Evolutionary conservation across 2,888 invertebrate species (phyloP), one percentile per base, ranked within the genome.

Genomic region (Mayetiola destructor): DNA sequence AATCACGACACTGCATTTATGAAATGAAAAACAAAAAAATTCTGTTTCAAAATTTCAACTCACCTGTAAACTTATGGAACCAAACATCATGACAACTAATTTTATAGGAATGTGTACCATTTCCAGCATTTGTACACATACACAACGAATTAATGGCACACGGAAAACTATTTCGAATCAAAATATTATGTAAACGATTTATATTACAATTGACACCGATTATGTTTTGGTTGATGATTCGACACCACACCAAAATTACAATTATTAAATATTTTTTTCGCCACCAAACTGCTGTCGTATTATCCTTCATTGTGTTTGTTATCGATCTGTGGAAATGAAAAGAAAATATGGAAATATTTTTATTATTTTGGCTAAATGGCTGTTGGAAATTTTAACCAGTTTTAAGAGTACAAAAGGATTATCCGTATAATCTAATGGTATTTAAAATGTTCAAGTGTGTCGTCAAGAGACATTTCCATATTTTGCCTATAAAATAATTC

Each of bases 31-130:
- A n/a, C n/a, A n/a, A n/a, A n/a, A n/a, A n/a, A n/a, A n/a, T n/a
- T n/a, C n/a, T n/a, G n/a, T n/a, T n/a, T n/a, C 20, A n/a, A 52
- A 3, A 52, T 23, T n/a, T 16, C 20, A 12, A 64, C 70, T 69
- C 63, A 73, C 73, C 73, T 65, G 73, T 73, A 69, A 72, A 72
- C 66, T 73, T 73, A 65, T 71, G 73, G 56, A 73, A 65, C 60
- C 69, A 67, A 65, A 73, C 72, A 62, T 72, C 71, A 64, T 72
- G 72, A 66, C 73, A 73, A 68, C 70, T 72, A 64, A 73, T 72
- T 66, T 72, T 20, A n/a, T 48, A 36, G 12, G 55, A 42, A 42
- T 58, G 42, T 20, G 73, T 72, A 64, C 72, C 72, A 63, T 73
- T 73, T 59, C 73, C 71, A 64, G 72, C 61, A 6, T 70, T 71